phyloP scores from a whole-genome alignment of 2,888 invertebrate genomes.

The Parapristionchus giblindavisi region DNA sequence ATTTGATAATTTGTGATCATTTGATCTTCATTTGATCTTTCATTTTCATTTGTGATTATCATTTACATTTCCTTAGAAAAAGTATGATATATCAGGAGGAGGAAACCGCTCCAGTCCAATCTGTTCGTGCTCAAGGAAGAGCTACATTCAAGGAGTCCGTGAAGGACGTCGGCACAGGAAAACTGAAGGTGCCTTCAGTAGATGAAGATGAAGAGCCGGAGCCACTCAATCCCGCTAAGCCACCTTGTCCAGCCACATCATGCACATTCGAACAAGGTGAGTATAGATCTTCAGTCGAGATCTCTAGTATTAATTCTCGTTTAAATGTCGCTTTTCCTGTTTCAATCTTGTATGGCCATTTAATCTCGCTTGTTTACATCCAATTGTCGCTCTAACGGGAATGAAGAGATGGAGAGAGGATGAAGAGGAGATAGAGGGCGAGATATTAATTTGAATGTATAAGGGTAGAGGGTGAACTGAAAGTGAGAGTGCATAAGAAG shows the following conservation, averaged over 20 bases:
- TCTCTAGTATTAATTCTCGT: not conserved
- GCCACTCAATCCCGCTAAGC: constrained; percentile 34
- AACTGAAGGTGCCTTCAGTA: constrained; percentile 25
- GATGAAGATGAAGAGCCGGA: constrained; percentile 17
- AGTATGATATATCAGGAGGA: not conserved
- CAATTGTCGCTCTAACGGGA: too few relatives aligned
- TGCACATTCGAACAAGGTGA: constrained; percentile 36
- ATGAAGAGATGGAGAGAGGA: too few relatives aligned
- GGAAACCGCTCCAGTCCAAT: not conserved
- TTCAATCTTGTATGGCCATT: not conserved
- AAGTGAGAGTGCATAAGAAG: too few relatives aligned
- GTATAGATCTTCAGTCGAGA: not conserved
- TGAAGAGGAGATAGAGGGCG: too few relatives aligned
- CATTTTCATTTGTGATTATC: not conserved
- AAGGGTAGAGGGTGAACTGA: too few relatives aligned
- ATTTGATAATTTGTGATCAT: not conserved
- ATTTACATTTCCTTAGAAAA: not conserved
- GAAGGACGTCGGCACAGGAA: constrained; percentile 21
- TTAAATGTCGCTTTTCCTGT: not conserved
- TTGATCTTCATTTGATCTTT: not conserved
- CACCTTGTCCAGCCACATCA: constrained; percentile 30
- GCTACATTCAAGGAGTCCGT: constrained; percentile 36
- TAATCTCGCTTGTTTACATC: too few relatives aligned
- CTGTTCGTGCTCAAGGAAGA: constrained; percentile 17
- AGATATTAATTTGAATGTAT: too few relatives aligned